A percentile compares a stretch with the other conserved stretches of the same genome.
phyloP scores from a whole-genome alignment of 2,888 invertebrate genomes.

The Clusia tigrina region DNA sequence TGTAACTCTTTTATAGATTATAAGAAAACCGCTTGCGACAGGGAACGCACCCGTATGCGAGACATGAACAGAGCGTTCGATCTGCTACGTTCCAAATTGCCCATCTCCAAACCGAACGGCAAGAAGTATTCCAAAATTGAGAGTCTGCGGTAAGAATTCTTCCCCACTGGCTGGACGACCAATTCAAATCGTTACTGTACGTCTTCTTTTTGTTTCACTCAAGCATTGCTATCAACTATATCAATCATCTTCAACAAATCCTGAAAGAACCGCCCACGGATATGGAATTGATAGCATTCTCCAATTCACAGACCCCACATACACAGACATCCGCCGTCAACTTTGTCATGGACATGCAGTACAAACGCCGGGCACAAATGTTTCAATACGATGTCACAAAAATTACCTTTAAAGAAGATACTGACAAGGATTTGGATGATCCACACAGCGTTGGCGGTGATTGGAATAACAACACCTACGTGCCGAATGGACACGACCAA shows the following conservation, averaged over 20 bases:
- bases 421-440: conserved; percentile 34
- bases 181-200: background rate
- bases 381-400: conserved; percentile 13
- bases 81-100: conserved; percentile 75
- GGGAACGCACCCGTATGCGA: conserved; percentile 83
- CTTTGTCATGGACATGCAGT: conserved; percentile 34
- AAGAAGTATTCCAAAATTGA: conserved; percentile 89
- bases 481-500: conserved; percentile 35
- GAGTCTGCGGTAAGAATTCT: conserved; percentile 71
- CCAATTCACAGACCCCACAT: background rate
- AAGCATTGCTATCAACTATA: conserved; percentile 80
- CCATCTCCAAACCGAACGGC: conserved; percentile 80
- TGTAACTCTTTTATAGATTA: conserved; percentile 71
- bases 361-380: conserved; percentile 20
- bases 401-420: conserved; percentile 9
- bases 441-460: conserved; percentile 33
- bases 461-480: conserved; percentile 38
- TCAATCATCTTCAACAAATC: conserved; percentile 72
- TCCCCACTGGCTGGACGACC: background rate
- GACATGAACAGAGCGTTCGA: conserved; percentile 89
- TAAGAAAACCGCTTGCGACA: conserved; percentile 83
- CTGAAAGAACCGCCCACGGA: conserved; percentile 46
- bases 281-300: conserved; percentile 36
- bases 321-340: conserved; percentile 29
- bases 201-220: conserved; percentile 30